Evolutionary conservation across 2,797 vertebrate genomes (phyloP), one percentile per base, ranked within the genome.

Genomic region (Pangasius larnaudii): DNA sequence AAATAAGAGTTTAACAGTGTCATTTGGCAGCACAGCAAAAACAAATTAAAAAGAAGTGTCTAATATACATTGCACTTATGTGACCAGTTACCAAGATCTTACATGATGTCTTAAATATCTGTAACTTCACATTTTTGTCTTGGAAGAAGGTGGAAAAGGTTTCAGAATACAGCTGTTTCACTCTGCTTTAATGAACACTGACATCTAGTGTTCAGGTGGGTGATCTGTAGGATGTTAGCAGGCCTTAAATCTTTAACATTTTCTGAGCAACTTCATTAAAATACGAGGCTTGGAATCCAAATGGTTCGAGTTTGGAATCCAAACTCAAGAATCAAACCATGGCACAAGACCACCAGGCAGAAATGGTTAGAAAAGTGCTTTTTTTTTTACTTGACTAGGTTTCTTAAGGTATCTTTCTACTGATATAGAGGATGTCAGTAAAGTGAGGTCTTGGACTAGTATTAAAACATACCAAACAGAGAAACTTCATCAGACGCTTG

Each of bases 161-260:
- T 30, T 22, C 19, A 27, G 19, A 42, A 59, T 59, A 39, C 42
- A 11, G 9, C 22, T 49, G 22, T 59, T 65, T 36, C 0, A 13
- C 24, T 39, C 59, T 84, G 42, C 65, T 84, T 86, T 65, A 86
- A 90, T 51, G 75, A 84, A 88, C 85, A 88, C 80, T 84, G 80
- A 84, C 89, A 88, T 90, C 89, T 90, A 71, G 89, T 90, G 87
- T 86, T 88, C 49, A 79, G 59, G 56, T 56, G 36, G 58, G 30
- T 22, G 58, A 85, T 14, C 49, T 87, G 69, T 84, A 85, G 27
- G 22, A 75, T 77, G 36, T 85, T 58, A 85, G 51, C 19, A 24
- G 30, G 9, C 19, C 61, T 42, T 9, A 58, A 58, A 72, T 42
- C 13, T 61, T 81, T 58, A 36, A 79, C n/a, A 36, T 58, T 58